phyloP scores from a whole-genome alignment of 2,888 invertebrate species.

The Stegophylla sp. region DNA sequence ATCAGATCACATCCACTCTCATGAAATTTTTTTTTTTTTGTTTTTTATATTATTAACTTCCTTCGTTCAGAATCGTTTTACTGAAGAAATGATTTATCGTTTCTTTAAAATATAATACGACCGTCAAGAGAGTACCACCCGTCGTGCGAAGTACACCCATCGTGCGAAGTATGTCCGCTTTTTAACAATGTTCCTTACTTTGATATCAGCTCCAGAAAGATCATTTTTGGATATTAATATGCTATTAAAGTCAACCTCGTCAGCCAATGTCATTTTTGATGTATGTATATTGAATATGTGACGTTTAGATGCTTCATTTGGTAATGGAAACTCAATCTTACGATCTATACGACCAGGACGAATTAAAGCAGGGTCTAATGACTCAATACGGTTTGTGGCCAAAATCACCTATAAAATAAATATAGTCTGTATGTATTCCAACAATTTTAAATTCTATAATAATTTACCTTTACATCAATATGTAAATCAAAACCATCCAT shows the following conservation, averaged over 20 bases:
- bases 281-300: slow-evolving; percentile 98
- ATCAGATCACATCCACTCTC: no score
- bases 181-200: slow-evolving; percentile 68
- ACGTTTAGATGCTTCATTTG: slow-evolving; percentile 97
- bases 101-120: no score
- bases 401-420: slow-evolving; percentile 79
- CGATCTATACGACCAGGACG: slow-evolving; percentile 98
- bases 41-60: no score
- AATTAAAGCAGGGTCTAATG: slow-evolving; percentile 96
- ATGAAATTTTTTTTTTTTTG: no score
- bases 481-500: slow-evolving; percentile 96
- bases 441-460: neutral
- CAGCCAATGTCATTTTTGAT: slow-evolving; percentile 96
- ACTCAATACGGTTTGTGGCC: slow-evolving; percentile 98
- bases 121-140: no score
- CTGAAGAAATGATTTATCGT: no score
- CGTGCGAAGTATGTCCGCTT: no score
- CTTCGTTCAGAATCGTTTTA: no score
- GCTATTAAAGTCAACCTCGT: slow-evolving; percentile 95
- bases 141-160: no score
- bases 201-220: slow-evolving; percentile 95
- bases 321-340: slow-evolving; percentile 98
- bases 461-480: slow-evolving; percentile 88
- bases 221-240: slow-evolving; percentile 99
- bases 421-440: neutral